Percentiles rank a stretch among this genome's conserved stretches.
Evolutionary conservation across 2,888 invertebrate genomes (phyloP).

Genomic region (Aphodius sticticus): DNA sequence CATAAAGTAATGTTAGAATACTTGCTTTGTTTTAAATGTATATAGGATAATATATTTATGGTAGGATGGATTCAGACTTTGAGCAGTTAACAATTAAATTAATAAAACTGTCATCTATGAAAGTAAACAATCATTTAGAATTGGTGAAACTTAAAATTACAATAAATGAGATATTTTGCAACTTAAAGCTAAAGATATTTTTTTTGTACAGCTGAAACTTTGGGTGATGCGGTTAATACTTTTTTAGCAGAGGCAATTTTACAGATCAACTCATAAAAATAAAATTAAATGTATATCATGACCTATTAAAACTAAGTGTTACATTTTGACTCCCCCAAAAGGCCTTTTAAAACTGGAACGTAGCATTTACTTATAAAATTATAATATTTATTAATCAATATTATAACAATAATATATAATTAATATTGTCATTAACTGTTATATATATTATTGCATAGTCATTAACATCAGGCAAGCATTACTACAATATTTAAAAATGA

Average conservation of each 20-base stretch:
- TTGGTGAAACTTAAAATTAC: not conserved
- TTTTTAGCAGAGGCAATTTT: not conserved
- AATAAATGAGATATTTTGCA: not conserved
- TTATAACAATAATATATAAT: not conserved
- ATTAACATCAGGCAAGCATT: not conserved
- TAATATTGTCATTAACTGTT: not conserved
- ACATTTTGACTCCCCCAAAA: not conserved
- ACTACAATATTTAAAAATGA: not conserved
- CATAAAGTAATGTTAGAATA: slow-evolving; percentile 29
- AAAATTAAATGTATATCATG: too few relatives aligned
- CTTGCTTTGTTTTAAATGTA: slow-evolving; percentile 4
- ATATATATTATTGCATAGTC: not conserved
- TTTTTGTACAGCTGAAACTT: not conserved
- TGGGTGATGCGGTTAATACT: not conserved
- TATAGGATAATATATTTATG: not conserved
- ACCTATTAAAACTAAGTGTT: too few relatives aligned
- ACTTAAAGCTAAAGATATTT: not conserved
- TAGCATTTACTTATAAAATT: not conserved
- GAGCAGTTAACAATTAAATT: not conserved
- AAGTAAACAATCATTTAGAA: not conserved
- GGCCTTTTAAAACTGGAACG: not conserved
- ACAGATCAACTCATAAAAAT: not conserved
- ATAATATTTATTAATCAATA: not conserved
- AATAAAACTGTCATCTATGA: not conserved
- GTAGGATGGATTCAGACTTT: slow-evolving; percentile 4